These are phyloP conservation scores for Vidua macroura DNA, from an alignment of 2,113 vertebrate genomes.

Conservation along the genomic window DNA sequence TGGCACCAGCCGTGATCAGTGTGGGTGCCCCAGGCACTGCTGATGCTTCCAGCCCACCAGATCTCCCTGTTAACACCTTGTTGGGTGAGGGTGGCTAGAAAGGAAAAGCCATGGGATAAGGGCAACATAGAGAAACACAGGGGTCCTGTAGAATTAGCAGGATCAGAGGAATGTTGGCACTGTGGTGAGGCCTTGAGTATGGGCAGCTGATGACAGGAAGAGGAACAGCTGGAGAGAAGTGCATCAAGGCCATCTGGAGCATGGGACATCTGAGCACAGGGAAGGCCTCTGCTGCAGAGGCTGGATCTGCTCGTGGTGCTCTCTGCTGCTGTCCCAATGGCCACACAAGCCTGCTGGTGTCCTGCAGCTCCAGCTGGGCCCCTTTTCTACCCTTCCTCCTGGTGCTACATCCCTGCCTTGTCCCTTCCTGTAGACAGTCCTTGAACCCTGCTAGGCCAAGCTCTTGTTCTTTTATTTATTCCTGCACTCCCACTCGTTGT, in stretches of 20 bases:
- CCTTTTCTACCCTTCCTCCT: neutral
- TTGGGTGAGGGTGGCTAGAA: neutral
- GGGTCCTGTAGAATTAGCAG: neutral
- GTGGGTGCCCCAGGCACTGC: fast-evolving
- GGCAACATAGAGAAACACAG: neutral
- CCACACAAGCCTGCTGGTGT: neutral
- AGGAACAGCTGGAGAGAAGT: neutral
- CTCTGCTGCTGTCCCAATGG: neutral
- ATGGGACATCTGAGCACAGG: neutral
- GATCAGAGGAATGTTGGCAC: neutral
- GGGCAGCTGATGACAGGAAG: neutral
- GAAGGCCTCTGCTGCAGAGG: neutral
- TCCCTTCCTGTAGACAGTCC: neutral
- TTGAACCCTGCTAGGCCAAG: neutral
- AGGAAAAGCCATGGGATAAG: neutral
- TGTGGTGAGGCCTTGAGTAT: neutral
- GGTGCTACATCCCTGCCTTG: neutral
- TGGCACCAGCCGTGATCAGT: neutral
- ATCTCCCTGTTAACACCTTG: neutral
- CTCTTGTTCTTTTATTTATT: neutral
- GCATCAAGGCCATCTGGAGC: neutral
- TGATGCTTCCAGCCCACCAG: neutral
- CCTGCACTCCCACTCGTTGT: neutral
- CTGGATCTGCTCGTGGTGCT: neutral
- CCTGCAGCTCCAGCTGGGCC: neutral